These are phyloP conservation scores for Limnephilus marmoratus DNA, from an alignment of 2,888 invertebrate species.

Conservation along the genomic window DNA sequence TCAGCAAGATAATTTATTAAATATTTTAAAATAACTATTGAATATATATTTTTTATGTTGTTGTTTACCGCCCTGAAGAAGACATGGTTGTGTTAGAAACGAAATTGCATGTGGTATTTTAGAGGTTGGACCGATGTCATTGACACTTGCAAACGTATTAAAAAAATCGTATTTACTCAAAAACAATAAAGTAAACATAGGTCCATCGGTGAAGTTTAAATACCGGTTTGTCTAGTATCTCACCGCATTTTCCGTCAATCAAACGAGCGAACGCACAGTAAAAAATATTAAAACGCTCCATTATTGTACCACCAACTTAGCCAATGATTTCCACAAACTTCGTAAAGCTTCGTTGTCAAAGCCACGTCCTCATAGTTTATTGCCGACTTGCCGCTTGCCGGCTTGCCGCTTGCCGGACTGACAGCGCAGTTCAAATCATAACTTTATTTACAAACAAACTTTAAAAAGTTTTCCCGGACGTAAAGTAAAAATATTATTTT, in stretches of 20 bases:
- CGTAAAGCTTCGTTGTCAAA: neutral
- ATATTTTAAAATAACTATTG: no score
- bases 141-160: neutral
- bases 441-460: neutral
- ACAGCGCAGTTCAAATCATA: neutral
- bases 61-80: no score
- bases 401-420: neutral
- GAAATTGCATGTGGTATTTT: no score
- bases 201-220: neutral
- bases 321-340: neutral
- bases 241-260: neutral
- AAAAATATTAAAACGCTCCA: neutral
- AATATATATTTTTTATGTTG: no score
- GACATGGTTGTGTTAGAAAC: no score
- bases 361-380: neutral
- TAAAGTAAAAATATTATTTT: no score
- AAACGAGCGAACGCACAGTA: neutral
- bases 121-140: neutral
- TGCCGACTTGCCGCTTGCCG: neutral
- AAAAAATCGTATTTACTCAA: neutral
- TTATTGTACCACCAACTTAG: neutral
- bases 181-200: neutral
- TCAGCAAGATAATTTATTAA: neutral
- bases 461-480: neutral
- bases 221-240: neutral